Evolutionary conservation across 2,113 vertebrate species (phyloP).

Genomic region (Cottus gobio): DNA sequence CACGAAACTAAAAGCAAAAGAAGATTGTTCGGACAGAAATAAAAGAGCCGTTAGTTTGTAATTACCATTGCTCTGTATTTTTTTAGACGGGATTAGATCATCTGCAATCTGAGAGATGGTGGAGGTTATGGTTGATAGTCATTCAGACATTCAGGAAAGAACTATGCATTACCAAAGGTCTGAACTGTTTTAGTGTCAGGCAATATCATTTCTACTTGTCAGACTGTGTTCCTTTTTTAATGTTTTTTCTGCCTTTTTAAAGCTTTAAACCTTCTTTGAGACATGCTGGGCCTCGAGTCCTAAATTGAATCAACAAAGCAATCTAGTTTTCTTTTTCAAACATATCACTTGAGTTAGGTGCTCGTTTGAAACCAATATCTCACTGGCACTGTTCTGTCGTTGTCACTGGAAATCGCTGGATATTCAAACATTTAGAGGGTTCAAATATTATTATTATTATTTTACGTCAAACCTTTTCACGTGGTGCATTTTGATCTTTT

Average conservation of each 20-base stretch:
- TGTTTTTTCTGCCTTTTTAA: conserved; percentile 14
- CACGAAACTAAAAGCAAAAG: conserved; percentile 45
- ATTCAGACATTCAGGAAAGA: conserved; percentile 63
- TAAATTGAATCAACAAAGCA: conserved; percentile 15
- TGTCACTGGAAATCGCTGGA: conserved; percentile 53
- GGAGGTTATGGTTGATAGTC: conserved; percentile 2
- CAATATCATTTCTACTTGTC: conserved; percentile 39
- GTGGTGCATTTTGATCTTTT: conserved; percentile 39
- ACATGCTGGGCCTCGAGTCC: conserved; percentile 7
- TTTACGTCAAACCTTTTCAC: conserved; percentile 40
- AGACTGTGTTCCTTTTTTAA: conserved; percentile 26
- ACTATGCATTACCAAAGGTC: conserved; percentile 87
- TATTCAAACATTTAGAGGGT: conserved; percentile 42
- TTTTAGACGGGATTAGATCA: conserved; percentile 35
- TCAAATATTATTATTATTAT: conserved; percentile 58
- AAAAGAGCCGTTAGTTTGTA: conserved; percentile 73
- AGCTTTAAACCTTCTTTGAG: conserved; percentile 7
- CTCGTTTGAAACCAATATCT: background rate
- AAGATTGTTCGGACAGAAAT: conserved; percentile 6
- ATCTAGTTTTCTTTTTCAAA: conserved; percentile 10
- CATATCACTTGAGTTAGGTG: background rate
- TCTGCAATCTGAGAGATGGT: conserved; percentile 15
- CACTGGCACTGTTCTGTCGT: conserved; percentile 1
- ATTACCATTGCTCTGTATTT: conserved; percentile 53
- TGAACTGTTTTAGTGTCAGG: conserved; percentile 68